phyloP scores from a whole-genome alignment of 2,888 invertebrate genomes.

The Brachypterus glaber region DNA sequence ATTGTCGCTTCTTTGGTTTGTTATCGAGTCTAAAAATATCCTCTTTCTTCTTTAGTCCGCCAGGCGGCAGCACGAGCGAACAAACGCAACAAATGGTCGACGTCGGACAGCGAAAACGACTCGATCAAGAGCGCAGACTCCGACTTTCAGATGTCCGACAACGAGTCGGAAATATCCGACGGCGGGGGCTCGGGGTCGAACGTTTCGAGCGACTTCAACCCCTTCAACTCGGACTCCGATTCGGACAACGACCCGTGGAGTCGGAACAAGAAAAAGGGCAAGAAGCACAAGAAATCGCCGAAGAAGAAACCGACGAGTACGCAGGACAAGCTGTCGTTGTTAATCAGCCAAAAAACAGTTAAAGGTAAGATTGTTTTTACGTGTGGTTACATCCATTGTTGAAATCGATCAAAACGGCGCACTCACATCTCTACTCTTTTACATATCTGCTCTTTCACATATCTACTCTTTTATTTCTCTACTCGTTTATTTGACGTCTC shows the following conservation, averaged over 20 bases:
- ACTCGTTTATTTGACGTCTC: too few relatives aligned
- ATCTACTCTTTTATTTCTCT: too few relatives aligned
- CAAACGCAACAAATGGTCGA: conserved; percentile 52
- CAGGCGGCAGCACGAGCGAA: conserved; percentile 51
- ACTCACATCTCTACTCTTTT: too few relatives aligned
- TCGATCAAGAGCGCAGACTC: conserved; percentile 45
- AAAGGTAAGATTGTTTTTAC: conserved; percentile 28
- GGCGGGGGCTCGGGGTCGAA: conserved; percentile 48
- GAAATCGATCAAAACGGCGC: too few relatives aligned
- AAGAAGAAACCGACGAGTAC: conserved; percentile 42
- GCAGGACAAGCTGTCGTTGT: conserved; percentile 70
- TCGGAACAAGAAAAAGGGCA: conserved; percentile 35
- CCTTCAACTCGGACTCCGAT: conserved; percentile 76
- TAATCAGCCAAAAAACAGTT: conserved; percentile 46
- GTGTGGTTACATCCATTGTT: too few relatives aligned
- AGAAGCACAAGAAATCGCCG: conserved; percentile 34
- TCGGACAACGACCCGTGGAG: conserved; percentile 61
- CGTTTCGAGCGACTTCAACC: conserved; percentile 79
- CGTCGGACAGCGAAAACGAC: conserved; percentile 56
- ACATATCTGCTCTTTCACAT: too few relatives aligned
- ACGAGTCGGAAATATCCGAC: conserved; percentile 43
- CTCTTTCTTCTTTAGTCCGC: too few relatives aligned
- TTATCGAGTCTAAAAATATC: too few relatives aligned
- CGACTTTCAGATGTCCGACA: conserved; percentile 46
- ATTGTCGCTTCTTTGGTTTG: too few relatives aligned